Evolutionary conservation across 2,797 vertebrate genomes (phyloP).

Genomic region (Lindbergichthys nudifrons): DNA sequence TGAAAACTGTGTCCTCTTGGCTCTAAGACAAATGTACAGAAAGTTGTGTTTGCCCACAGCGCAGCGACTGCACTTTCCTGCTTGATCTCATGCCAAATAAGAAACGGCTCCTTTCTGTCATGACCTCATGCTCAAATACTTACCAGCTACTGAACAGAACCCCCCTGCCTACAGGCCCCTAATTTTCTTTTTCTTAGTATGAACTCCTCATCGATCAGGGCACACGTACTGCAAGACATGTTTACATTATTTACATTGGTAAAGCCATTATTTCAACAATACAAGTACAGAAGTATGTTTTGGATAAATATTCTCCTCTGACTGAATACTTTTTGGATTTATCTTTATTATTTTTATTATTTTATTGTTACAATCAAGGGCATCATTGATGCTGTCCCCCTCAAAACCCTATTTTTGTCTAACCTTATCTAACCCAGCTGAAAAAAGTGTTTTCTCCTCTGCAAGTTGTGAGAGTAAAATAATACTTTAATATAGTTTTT

Average conservation of each 20-base stretch:
- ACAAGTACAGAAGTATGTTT: neutral
- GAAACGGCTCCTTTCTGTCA: constrained; percentile 55
- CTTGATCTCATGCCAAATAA: constrained; percentile 67
- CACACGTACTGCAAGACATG: neutral
- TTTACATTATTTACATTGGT: neutral
- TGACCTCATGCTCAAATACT: constrained; percentile 73
- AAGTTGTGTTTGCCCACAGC: constrained; percentile 51
- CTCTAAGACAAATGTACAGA: constrained; percentile 52
- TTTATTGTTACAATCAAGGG: neutral
- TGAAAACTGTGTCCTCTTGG: constrained; percentile 58
- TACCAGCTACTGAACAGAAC: constrained; percentile 63
- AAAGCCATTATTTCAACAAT: neutral
- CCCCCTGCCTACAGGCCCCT: constrained; percentile 17
- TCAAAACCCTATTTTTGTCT: neutral
- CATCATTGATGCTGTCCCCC: neutral
- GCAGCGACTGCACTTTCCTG: constrained; percentile 55
- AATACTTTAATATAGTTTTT: too few species aligned
- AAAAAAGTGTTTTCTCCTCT: too few species aligned
- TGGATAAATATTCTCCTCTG: neutral
- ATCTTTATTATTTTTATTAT: neutral
- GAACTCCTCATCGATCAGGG: constrained; percentile 30
- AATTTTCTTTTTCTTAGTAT: constrained; percentile 27
- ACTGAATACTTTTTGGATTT: neutral
- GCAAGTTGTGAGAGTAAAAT: too few species aligned
- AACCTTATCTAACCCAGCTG: too few species aligned